Evolutionary conservation across 2,797 vertebrate genomes (phyloP).

Genomic region (Melanogrammus aeglefinus): DNA sequence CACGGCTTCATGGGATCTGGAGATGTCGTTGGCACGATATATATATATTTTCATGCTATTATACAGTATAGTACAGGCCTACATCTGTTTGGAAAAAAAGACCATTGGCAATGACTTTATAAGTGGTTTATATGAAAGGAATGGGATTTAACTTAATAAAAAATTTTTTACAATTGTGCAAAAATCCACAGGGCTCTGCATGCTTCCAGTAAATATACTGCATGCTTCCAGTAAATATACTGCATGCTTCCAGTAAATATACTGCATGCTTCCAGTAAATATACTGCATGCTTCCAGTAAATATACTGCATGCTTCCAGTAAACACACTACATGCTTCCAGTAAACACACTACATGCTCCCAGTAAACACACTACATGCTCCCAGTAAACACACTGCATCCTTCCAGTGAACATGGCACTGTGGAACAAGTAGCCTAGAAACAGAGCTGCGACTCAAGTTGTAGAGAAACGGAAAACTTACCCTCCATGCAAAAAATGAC

Average conservation of each 20-base stretch:
- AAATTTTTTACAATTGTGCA: not conserved
- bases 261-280: not conserved
- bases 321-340: too few relatives aligned
- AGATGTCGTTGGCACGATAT: constrained; percentile 20
- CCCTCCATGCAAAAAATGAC: constrained; percentile 74
- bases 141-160: not conserved
- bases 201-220: too few relatives aligned
- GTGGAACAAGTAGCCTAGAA: not conserved
- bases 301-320: too few relatives aligned
- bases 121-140: not conserved
- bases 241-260: not conserved
- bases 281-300: too few relatives aligned
- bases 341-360: too few relatives aligned
- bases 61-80: not conserved
- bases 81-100: constrained; percentile 26
- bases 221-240: too few relatives aligned
- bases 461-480: constrained; percentile 52
- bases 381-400: too few relatives aligned
- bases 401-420: not conserved
- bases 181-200: too few relatives aligned
- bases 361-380: too few relatives aligned
- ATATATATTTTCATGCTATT: constrained; percentile 30
- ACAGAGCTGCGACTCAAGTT: constrained; percentile 20
- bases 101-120: not conserved
- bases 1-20: constrained; percentile 44